Percentiles rank a stretch among this genome's conserved stretches.
phyloP scores from a whole-genome alignment of 2,113 vertebrate genomes.

The Amphilophus citrinellus region DNA sequence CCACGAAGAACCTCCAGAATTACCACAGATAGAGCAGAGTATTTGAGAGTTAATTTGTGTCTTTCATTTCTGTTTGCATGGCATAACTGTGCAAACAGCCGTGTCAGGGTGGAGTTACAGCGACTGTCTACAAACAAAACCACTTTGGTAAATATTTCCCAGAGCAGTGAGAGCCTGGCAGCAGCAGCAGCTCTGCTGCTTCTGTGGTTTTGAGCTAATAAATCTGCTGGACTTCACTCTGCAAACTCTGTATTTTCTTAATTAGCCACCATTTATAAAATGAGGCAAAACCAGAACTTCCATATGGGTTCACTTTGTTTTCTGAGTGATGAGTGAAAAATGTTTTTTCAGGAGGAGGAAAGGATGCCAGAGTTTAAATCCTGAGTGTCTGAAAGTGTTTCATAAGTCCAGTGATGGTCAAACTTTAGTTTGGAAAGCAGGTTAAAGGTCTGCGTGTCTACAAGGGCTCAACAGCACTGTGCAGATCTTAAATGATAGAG shows the following conservation, averaged over 20 bases:
- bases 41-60: not conserved
- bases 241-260: slow-evolving; percentile 18
- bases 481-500: not conserved
- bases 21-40: too few species aligned
- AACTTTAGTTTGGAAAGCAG: not conserved
- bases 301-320: not conserved
- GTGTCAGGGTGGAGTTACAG: slow-evolving; percentile 34
- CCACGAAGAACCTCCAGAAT: not conserved
- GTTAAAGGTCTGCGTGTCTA: not conserved
- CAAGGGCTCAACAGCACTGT: not conserved
- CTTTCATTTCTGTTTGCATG: not conserved
- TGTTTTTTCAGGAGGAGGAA: not conserved
- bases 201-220: slow-evolving; percentile 30
- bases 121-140: slow-evolving; percentile 38
- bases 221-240: slow-evolving; percentile 4
- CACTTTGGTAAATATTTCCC: slow-evolving; percentile 11
- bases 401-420: not conserved
- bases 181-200: slow-evolving; percentile 10
- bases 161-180: slow-evolving; percentile 25
- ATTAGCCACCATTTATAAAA: slow-evolving; percentile 7
- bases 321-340: not conserved
- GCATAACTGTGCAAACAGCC: slow-evolving; percentile 14
- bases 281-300: not conserved
- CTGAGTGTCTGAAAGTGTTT: not conserved
- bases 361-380: not conserved